Percentiles rank a stretch among this genome's conserved stretches.
Conservation (phyloP, 2,888 invertebrate species). For the Drosophila paramelanica region DNA sequence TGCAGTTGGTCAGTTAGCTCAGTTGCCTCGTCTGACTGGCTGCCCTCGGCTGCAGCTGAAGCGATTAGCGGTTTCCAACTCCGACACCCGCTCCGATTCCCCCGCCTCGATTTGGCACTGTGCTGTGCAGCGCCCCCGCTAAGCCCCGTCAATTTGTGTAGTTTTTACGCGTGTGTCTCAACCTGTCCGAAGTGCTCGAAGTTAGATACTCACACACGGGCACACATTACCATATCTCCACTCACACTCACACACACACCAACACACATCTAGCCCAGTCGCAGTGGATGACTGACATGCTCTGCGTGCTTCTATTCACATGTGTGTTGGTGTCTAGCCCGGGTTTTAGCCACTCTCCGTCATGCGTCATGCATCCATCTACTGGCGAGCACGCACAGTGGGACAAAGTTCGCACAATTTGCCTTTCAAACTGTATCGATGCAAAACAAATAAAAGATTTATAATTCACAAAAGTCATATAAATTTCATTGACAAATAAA, state of each 20-base stretch:
- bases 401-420: not conserved
- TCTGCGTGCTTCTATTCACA: slow-evolving; percentile 36
- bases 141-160: slow-evolving; percentile 72
- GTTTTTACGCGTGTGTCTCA: slow-evolving; percentile 82
- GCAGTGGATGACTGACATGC: slow-evolving; percentile 61
- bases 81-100: slow-evolving; percentile 1
- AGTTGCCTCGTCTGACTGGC: slow-evolving; percentile 40
- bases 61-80: slow-evolving; percentile 72
- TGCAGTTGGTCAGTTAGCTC: slow-evolving; percentile 72
- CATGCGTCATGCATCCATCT: slow-evolving; percentile 77
- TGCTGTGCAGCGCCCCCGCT: slow-evolving; percentile 48
- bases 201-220: slow-evolving; percentile 62
- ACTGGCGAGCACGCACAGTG: slow-evolving; percentile 62
- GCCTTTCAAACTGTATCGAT: not conserved
- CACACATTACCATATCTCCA: slow-evolving; percentile 57
- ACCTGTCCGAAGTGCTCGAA: slow-evolving; percentile 72
- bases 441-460: no score
- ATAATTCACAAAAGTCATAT: no score
- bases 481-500: no score
- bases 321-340: slow-evolving; percentile 56
- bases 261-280: slow-evolving; percentile 51
- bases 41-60: slow-evolving; percentile 66
- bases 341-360: slow-evolving; percentile 58
- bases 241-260: slow-evolving; percentile 22
- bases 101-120: slow-evolving; percentile 7